A percentile compares a stretch with the other conserved stretches of the same genome.
Evolutionary conservation across 2,888 invertebrate species (phyloP).

Genomic region (Plebejus argus): DNA sequence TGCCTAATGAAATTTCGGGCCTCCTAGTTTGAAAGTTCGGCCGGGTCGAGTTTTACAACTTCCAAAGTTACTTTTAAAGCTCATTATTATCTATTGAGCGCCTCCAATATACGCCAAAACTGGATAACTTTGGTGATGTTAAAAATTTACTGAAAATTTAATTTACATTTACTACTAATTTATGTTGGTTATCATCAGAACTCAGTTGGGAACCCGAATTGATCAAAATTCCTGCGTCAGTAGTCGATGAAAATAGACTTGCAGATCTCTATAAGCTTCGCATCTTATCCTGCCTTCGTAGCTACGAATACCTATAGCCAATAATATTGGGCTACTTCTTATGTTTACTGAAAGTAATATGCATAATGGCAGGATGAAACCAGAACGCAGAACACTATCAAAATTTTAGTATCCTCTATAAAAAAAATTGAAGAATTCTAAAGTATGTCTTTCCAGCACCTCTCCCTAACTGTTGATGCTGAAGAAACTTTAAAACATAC

Average conservation of each 20-base stretch:
- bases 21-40: constrained; percentile 24
- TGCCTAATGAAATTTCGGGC: constrained; percentile 20
- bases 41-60: constrained; percentile 24
- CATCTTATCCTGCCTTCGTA: neutral
- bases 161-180: neutral
- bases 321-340: neutral
- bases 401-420: too few species aligned
- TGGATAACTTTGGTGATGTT: neutral
- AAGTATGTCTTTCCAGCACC: too few species aligned
- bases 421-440: too few species aligned
- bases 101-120: neutral
- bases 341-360: too few species aligned
- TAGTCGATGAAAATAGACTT: neutral
- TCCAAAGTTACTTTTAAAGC: constrained; percentile 25
- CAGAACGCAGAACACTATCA: too few species aligned
- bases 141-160: neutral
- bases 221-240: neutral
- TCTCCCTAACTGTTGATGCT: too few species aligned
- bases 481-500: neutral
- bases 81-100: constrained; percentile 28
- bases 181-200: neutral
- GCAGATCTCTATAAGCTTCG: neutral
- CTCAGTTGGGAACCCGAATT: neutral
- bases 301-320: too few species aligned
- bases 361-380: too few species aligned